phyloP scores from a whole-genome alignment of 1,140 invertebrate species.

The Caerostris extrusa region DNA sequence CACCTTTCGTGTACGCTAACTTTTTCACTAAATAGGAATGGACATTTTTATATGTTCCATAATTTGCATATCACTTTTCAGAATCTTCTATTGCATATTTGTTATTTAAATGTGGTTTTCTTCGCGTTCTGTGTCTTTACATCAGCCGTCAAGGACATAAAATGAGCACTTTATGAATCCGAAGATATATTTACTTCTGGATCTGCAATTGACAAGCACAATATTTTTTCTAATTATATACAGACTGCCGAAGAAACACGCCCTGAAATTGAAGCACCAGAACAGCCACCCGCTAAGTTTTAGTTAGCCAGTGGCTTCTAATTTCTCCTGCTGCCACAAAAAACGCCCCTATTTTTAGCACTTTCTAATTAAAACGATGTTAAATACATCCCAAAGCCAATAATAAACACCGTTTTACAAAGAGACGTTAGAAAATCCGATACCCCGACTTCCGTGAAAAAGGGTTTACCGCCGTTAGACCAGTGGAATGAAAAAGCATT shows the following conservation, averaged over 20 bases:
- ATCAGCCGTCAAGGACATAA: not conserved
- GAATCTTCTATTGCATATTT: too few relatives aligned
- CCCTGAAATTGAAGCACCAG: not conserved
- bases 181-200: not conserved
- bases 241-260: not conserved
- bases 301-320: not conserved
- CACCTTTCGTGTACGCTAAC: too few relatives aligned
- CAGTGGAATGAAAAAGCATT: not conserved
- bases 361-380: constrained; percentile 47
- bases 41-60: too few relatives aligned
- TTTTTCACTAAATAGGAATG: too few relatives aligned
- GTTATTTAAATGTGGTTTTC: too few relatives aligned
- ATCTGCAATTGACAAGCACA: not conserved
- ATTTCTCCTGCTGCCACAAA: not conserved
- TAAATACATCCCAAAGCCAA: constrained; percentile 37
- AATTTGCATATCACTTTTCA: too few relatives aligned
- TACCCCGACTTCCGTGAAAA: constrained; percentile 19
- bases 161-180: not conserved
- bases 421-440: not conserved
- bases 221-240: not conserved
- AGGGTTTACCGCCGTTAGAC: not conserved
- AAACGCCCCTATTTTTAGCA: not conserved
- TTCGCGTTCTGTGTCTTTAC: too few relatives aligned
- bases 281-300: not conserved
- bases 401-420: constrained; percentile 63